Base-by-base conservation (phyloP, 2,888 invertebrate genomes). In the Drosophila rellima region DNA sequence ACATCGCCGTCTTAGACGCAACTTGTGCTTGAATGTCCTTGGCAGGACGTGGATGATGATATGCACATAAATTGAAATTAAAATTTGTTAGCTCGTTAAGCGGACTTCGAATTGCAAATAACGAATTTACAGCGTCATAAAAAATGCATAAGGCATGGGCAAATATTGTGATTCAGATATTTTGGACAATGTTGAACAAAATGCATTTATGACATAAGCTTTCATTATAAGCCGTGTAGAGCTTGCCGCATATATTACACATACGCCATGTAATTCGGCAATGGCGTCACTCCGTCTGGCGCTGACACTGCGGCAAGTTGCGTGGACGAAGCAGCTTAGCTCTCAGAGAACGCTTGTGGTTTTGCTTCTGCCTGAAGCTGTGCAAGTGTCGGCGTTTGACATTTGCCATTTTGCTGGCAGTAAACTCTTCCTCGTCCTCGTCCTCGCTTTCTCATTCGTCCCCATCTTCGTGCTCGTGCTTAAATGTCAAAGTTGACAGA, bases 401-500 rank as follows among this genome's bases (percentile, higher is more conserved):
- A 65, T 82, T 82, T 82, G 77, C 59, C 76, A 73, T 87, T 84
- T 81, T n/a, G 33, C 17, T 50, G 23, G 35, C n/a, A 45, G 17
- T 39, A 44, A 40, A 33, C 26, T n/a, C 37, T 45, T 57, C 31
- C 40, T 11, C 33, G 6, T 20, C 18, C 15, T 50, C 13, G 11
- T 18, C 2, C 29, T 29, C 33, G 33, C 26, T 26, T 26, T 26
- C 26, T 26, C 26, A 6, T 1, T 6, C 26, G 6, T 26, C 26
- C 26, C 2, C 31, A 10, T 42, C 15, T 6, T 59, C 44, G 47
- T 15, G 10, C 47, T 54, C 47, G 55, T 57, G 7, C n/a, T 33
- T 7, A 88, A 83, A 83, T 88, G 86, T 73, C 83, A 88, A 70
- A 88, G 83, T 82, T 85, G 61, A 69, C 48, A 45, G 63, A 77